Evolutionary conservation across 1,140 invertebrate species (phyloP), one percentile per base, ranked within the genome.

Genomic region (Latrodectus geometricus): DNA sequence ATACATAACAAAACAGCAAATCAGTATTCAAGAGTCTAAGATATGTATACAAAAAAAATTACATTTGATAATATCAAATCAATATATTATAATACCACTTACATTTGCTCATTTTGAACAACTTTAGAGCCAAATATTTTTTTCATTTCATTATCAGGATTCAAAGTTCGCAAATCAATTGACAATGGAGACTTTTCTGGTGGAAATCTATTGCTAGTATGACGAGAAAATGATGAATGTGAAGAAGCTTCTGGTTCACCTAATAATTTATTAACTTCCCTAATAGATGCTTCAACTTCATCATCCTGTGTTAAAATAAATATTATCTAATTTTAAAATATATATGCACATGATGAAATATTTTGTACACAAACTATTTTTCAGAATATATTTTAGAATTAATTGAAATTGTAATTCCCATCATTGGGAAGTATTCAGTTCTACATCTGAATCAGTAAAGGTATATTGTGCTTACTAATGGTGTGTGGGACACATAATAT

Each of bases 41-140:
- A 35, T 35, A 35, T n/a, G n/a, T 5, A 35, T 35, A 5, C 35
- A 35, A 3, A 35, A 35, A 35, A 35, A 35, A 35, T 35, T 35
- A 35, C 35, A 21, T 52, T 76, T 83, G 14, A 86, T 61, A 35
- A 72, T 54, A 8, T 35, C 17, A 20, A 20, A 21, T 12, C 14
- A 66, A 78, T 66, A 65, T 9, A 65, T 14, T 61, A 49, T 48
- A 21, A 35, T 5, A 35, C 20, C 11, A 15, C 20, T 80, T 92
- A 94, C 93, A 90, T 92, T 89, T 94, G 93, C 89, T 95, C 94
- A 78, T 92, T 92, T 90, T 95, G 94, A 20, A 96, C 92, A 80
- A 95, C 94, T 91, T 95, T 95, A 12, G 94, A 94, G 9, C 96
- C 96, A 93, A 97, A 97, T 89, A 96, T 95, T 89, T 94, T 94